Percentiles rank a stretch among this genome's conserved stretches.
Conservation (phyloP, 2,113 vertebrate species). For the Phyllostomus discolor region DNA sequence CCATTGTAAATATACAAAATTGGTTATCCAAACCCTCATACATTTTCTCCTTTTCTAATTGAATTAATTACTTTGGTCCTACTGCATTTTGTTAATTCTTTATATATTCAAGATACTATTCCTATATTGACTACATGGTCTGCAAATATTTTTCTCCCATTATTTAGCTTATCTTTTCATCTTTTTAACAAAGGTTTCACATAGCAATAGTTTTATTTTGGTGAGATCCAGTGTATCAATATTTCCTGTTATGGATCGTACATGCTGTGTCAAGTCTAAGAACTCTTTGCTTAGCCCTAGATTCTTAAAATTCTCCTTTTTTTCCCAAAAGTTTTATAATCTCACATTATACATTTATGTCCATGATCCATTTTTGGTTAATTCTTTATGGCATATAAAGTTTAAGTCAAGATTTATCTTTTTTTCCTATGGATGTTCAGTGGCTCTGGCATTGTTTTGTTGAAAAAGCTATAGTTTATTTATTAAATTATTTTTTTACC, state of each 20-base stretch:
- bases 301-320: neutral
- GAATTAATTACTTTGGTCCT: neutral
- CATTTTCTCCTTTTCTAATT: neutral
- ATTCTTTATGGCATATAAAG: neutral
- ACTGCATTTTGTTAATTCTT: neutral
- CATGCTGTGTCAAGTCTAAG: neutral
- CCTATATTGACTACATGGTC: neutral
- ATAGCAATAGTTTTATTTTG: neutral
- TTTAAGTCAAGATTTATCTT: neutral
- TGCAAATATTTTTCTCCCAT: neutral
- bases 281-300: neutral
- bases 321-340: neutral
- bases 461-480: neutral
- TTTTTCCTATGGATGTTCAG: neutral
- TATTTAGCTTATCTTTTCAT: neutral
- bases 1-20: neutral
- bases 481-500: neutral
- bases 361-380: neutral
- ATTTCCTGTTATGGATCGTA: neutral
- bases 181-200: neutral
- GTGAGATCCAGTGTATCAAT: neutral
- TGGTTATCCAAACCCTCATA: neutral
- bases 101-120: neutral
- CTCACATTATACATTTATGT: neutral
- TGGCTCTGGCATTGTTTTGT: neutral